Conservation (phyloP, 2,888 invertebrate genomes). For the Erpobdella octoculata region DNA sequence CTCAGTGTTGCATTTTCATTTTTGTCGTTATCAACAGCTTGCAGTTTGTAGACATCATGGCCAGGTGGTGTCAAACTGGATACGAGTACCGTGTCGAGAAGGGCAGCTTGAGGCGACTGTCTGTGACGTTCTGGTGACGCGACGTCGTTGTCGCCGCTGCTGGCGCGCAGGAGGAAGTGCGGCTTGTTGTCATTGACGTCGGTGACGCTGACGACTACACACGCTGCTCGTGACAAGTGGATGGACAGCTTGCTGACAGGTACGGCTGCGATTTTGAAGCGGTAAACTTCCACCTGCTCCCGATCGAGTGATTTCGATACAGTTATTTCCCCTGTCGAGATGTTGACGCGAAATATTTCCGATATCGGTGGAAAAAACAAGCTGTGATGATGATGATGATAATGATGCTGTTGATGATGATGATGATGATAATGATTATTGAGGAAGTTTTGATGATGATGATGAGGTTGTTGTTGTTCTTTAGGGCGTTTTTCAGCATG, state of each 20-base stretch:
- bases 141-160: neutral
- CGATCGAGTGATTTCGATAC: slow-evolving; percentile 2
- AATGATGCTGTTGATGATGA: neutral
- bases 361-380: too few species aligned
- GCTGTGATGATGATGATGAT: slow-evolving; percentile 1
- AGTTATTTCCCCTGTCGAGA: neutral
- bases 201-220: neutral
- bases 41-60: neutral
- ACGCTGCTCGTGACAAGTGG: neutral
- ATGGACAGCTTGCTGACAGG: neutral
- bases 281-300: neutral
- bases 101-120: neutral
- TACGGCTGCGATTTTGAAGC: neutral
- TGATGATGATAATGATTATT: neutral
- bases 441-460: neutral
- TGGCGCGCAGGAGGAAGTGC: neutral
- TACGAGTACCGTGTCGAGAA: neutral
- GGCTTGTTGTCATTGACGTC: slow-evolving; percentile 14
- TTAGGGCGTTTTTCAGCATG: neutral
- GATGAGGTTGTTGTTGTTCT: neutral
- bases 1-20: neutral
- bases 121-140: neutral
- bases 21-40: neutral
- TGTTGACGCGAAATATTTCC: neutral
- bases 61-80: neutral